These are phyloP conservation scores for Edolisoma coerulescens DNA, from an alignment of 2,113 vertebrate species.

Conservation along the genomic window DNA sequence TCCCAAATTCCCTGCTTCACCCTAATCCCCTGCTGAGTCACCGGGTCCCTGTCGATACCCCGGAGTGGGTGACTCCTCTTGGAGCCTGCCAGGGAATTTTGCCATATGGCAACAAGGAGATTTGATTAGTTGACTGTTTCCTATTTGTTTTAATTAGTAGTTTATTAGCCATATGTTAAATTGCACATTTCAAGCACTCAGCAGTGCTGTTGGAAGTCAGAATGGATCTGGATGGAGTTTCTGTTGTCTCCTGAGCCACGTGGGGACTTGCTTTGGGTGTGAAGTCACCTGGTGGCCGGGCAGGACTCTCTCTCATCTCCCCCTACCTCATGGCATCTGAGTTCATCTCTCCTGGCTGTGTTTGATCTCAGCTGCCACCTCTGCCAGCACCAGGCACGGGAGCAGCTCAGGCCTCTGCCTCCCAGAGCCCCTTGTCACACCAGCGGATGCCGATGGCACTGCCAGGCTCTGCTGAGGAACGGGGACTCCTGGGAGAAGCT, in stretches of 20 bases:
- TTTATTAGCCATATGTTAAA: constrained; percentile 61
- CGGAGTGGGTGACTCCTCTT: not conserved
- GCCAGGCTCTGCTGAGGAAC: not conserved
- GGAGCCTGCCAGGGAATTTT: constrained; percentile 27
- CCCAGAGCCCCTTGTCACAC: not conserved
- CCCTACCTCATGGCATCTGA: not conserved
- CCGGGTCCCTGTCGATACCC: not conserved
- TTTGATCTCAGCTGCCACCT: not conserved
- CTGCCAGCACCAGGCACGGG: not conserved
- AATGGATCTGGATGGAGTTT: not conserved
- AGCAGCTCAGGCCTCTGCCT: not conserved
- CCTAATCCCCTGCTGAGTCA: constrained; percentile 3
- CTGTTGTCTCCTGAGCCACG: not conserved
- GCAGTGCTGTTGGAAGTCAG: not conserved
- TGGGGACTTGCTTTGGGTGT: not conserved
- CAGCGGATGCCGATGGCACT: not conserved
- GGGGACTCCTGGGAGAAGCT: not conserved
- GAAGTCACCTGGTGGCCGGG: not conserved
- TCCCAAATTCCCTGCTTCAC: not conserved
- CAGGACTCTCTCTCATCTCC: not conserved
- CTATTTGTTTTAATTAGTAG: constrained; percentile 59
- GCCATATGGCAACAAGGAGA: constrained; percentile 46
- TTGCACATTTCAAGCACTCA: constrained; percentile 18
- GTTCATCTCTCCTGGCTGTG: not conserved
- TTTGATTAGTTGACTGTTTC: constrained; percentile 56